Conservation (phyloP, 2,888 invertebrate genomes). For the Balanococcus diminutus region DNA sequence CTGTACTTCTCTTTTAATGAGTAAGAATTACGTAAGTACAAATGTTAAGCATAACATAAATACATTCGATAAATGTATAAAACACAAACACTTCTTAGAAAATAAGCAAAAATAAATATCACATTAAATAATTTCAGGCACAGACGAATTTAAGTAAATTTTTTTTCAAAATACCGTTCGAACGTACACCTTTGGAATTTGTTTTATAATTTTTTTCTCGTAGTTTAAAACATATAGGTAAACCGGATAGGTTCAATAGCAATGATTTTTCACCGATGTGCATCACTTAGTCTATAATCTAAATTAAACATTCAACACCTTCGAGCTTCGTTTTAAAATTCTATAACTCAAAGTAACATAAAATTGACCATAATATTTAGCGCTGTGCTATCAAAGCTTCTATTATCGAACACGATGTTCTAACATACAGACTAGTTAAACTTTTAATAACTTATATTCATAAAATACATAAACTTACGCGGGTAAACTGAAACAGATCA, state of each 20-base stretch:
- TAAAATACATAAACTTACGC: background rate
- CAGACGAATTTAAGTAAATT: slow-evolving; percentile 40
- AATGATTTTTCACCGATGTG: slow-evolving; percentile 12
- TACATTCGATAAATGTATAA: slow-evolving; percentile 47
- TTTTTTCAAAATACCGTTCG: slow-evolving; percentile 13
- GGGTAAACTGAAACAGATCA: slow-evolving; percentile 14
- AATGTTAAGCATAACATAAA: slow-evolving; percentile 49
- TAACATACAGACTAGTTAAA: slow-evolving; percentile 40
- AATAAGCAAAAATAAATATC: slow-evolving; percentile 47
- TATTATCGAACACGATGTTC: slow-evolving; percentile 6
- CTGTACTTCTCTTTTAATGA: slow-evolving; percentile 25
- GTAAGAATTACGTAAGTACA: slow-evolving; percentile 49
- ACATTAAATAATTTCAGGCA: slow-evolving; percentile 52
- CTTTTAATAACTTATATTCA: slow-evolving; percentile 24
- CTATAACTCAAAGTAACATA: background rate
- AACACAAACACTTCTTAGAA: slow-evolving; percentile 46
- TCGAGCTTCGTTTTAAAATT: background rate
- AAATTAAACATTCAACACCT: background rate
- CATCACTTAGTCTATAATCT: slow-evolving; percentile 35
- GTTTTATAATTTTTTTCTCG: too few relatives aligned
- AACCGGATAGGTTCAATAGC: background rate
- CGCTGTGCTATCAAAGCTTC: slow-evolving; percentile 22
- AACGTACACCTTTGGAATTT: slow-evolving; percentile 25
- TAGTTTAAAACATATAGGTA: slow-evolving; percentile 3
- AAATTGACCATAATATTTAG: slow-evolving; percentile 33